Evolutionary conservation across 2,888 invertebrate species (phyloP), one percentile per base, ranked within the genome.

Genomic region (Proisotoma minuta): DNA sequence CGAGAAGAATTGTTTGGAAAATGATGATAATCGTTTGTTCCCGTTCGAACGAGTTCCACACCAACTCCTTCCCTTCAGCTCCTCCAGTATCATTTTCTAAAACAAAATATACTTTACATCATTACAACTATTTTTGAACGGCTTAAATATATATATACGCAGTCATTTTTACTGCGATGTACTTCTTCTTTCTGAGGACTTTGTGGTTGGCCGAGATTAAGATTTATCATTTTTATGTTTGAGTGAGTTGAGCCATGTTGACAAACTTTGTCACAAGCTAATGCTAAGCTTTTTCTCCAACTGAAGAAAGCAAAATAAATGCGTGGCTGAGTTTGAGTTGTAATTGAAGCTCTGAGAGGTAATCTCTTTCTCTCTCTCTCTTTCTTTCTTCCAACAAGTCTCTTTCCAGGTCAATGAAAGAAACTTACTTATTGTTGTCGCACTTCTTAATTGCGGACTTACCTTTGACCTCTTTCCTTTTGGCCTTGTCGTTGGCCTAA

Each of bases 1-100:
- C 62, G 43, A 73, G 68, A 43, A 73, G 57, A 57, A 71, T 61
- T 60, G 69, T 68, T 63, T 73, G 73, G 51, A 69, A 57, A 24
- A 73, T 68, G 57, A 69, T 63, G 34, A 73, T 52, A 23, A 66
- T 62, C 22, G 70, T 67, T 39, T 65, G 60, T 26, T 63, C 68
- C 15, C 63, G 60, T 20, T 5, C 5, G 18, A 20, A 15, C 5
- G 15, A 15, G 18, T 18, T 43, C 43, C 43, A 43, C 18, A 43
- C 20, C 18, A 43, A 43, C 43, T 43, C 43, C 18, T n/a, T 43
- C 20, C 43, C 43, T 15, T 8, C 15, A 18, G 18, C 43, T 18
- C 10, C 43, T 4, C 20, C 43, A 5, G 43, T 15, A 34, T 8
- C 8, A 15, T 34, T 34, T 34, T 34, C 34, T 34, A 15, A 34